Evolutionary conservation across 2,797 vertebrate genomes (phyloP), one percentile per base, ranked within the genome.

Genomic region (Gambusia yucatana): DNA sequence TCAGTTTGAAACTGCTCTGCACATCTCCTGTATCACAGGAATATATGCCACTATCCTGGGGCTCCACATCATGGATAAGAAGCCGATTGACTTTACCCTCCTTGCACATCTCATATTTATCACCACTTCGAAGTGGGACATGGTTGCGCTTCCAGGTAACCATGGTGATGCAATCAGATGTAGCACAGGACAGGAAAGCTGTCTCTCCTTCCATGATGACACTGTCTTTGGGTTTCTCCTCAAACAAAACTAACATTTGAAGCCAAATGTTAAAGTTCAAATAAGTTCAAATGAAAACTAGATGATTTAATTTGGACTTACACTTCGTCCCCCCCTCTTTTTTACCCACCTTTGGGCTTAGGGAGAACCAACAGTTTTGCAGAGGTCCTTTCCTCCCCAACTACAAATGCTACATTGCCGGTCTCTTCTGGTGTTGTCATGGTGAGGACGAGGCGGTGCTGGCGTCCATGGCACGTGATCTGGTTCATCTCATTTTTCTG

Each of bases 401-500:
- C 77, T n/a, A 94, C 94, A 80, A 97, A 98, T 0, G 86, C 91
- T 82, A 99, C 97, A 0, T 94, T 94, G 72, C 97, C 97, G 0
- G 96, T 92, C 77, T 98, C 97, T 1, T 94, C 93, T 0, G 94
- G 86, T 0, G 95, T 95, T 1, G 97, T 92, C 86, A 94, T 95
- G 76, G 10, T 87, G 78, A 98, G 97, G 57, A 96, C 79, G 81
- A 98, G 92, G 75, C 94, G 94, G 78, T 95, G 96, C 63, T 89
- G 83, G 3, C 88, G 87, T 6, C 96, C 96, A 9, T 39, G 76
- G 76, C 92, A 93, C 5, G 87, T 96, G 94, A 97, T 96, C 81
- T 97, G 94, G 61, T 98, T 99, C 96, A 98, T 96, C 78, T 97
- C 93, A 77, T 98, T 96, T 91, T 96, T 96, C 95, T 98, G 98